Base-by-base conservation (phyloP, 2,797 vertebrate species). In the Gephyroberyx darwinii region DNA sequence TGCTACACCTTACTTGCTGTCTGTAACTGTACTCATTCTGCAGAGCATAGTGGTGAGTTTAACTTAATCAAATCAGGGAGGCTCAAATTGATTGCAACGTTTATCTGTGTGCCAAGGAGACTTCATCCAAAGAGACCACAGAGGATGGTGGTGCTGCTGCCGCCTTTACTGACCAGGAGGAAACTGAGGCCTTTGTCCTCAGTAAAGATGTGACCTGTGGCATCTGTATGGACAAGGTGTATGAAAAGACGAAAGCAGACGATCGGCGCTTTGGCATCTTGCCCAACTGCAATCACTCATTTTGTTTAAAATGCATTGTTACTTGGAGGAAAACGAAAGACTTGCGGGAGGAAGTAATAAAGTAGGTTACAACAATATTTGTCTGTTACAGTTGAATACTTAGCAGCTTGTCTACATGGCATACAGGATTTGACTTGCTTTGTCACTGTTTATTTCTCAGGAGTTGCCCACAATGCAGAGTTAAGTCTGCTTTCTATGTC, bases 191-290 rank as follows among this genome's bases (percentile, higher is more conserved):
- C 45, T 88, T 86, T 69, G 77, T 89, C 69, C 86, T 83, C 71
- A 96, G 95, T 53, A 90, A 91, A 89, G 88, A 94, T 0, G 45
- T 96, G 26, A 86, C 92, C 59, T 98, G 96, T 8, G 96, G 96
- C 19, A 96, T 98, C 90, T 97, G 96, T 90, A 96, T 97, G 96
- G 97, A 98, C 74, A 94, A 92, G 13, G 94, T 97, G 58, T 96
- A 94, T 1, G 96, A 95, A 82, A 98, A 98, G 81, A 20, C 69
- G 0, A 78, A 87, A 12, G 65, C 64, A 0, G 83, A 91, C 7
- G 88, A 95, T 53, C 70, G 90, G 0, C 73, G 95, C 13, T 98
- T 98, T 8, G 95, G 95, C 62, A 96, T 98, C 84, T 90, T 98
- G 72, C 95, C 96, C 0, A 97, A 94, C 91, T 98, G 96, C 81